A percentile compares a stretch with the other conserved stretches of the same genome.
Evolutionary conservation across 2,797 vertebrate species (phyloP).

Genomic region (Alcedo quadribrachys): DNA sequence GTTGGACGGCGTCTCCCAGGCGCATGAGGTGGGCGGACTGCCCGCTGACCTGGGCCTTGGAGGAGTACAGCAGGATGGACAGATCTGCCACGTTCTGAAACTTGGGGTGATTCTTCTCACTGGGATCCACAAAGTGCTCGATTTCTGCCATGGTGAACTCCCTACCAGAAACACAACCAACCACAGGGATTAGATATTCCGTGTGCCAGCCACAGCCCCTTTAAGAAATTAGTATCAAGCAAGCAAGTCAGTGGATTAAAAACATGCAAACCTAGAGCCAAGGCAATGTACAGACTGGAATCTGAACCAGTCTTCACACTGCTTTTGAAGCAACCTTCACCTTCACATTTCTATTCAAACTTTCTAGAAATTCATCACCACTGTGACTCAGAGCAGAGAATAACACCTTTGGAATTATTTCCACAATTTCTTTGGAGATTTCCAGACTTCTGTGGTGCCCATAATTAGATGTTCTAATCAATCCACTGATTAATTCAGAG

Average conservation of each 20-base stretch:
- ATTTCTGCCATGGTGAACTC: constrained; percentile 99
- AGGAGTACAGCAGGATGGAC: constrained; percentile 90
- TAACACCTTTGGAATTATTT: background rate
- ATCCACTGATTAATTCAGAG: background rate
- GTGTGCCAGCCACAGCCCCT: background rate
- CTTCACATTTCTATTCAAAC: background rate
- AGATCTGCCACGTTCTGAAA: constrained; percentile 91
- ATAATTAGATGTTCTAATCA: background rate
- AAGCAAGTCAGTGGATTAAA: background rate
- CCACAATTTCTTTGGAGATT: background rate
- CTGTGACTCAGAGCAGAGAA: background rate
- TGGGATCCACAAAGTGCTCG: constrained; percentile 98
- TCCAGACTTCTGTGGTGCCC: background rate
- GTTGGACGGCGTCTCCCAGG: constrained; percentile 94
- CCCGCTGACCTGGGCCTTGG: constrained; percentile 95
- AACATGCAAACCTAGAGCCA: background rate
- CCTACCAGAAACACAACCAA: constrained; percentile 66
- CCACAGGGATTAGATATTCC: accelerated
- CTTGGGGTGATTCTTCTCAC: constrained; percentile 93
- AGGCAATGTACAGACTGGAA: background rate
- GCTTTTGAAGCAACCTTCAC: background rate
- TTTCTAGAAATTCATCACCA: background rate
- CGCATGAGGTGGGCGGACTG: constrained; percentile 92
- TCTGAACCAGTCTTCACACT: background rate
- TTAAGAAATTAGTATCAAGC: background rate